Percentiles rank a stretch among this genome's conserved stretches.
phyloP scores from a whole-genome alignment of 2,113 vertebrate genomes.

The Baryphthengus martii region DNA sequence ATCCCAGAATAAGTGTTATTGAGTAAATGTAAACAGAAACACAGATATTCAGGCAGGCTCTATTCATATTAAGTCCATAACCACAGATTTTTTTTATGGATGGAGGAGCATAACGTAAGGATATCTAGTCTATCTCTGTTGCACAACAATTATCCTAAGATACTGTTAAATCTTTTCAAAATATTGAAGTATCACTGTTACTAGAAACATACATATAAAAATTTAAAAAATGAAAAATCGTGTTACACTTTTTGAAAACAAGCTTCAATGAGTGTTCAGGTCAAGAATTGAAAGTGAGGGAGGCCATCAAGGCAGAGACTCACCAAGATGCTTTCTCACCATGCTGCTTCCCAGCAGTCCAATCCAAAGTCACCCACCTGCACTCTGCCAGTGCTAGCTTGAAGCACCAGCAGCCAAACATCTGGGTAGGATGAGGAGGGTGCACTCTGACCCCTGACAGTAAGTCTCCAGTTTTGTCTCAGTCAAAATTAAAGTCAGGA shows the following conservation, averaged over 20 bases:
- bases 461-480: neutral
- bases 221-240: neutral
- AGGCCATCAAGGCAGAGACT: neutral
- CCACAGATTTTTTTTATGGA: neutral
- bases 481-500: neutral
- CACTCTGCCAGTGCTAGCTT: neutral
- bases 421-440: neutral
- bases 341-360: neutral
- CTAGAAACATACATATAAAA: neutral
- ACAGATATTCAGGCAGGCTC: neutral
- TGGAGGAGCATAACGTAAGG: neutral
- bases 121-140: neutral
- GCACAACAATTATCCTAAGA: neutral
- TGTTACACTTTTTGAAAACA: neutral
- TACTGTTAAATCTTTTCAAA: neutral
- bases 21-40: neutral
- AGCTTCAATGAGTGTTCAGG: neutral
- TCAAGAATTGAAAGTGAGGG: neutral
- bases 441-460: neutral
- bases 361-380: neutral
- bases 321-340: neutral
- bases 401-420: neutral
- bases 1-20: neutral
- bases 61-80: neutral
- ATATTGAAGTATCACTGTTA: neutral